These are phyloP conservation scores for Astyanax mexicanus DNA, from an alignment of 2,797 vertebrate genomes.

Conservation along the genomic window DNA sequence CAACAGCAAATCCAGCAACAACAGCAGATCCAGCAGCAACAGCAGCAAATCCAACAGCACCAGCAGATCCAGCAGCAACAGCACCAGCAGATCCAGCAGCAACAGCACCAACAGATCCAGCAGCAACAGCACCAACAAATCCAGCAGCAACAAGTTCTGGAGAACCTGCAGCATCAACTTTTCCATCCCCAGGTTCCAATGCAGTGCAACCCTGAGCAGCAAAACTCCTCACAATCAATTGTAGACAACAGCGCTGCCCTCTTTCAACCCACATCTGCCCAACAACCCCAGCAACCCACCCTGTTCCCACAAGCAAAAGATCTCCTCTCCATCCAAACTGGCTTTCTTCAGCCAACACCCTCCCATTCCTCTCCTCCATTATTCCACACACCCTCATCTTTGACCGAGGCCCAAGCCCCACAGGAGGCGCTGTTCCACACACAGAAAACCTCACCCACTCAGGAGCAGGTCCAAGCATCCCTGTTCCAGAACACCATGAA, in stretches of 20 bases:
- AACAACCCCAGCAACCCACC: constrained; percentile 84
- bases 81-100: constrained; percentile 63
- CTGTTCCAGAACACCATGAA: constrained; percentile 90
- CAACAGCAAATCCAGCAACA: too few species aligned
- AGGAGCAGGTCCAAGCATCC: constrained; percentile 90
- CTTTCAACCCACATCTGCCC: constrained; percentile 81
- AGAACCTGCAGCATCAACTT: constrained; percentile 82
- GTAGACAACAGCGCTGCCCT: constrained; percentile 84
- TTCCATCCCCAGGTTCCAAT: constrained; percentile 91
- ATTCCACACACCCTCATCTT: constrained; percentile 88
- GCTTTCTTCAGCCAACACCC: constrained; percentile 89
- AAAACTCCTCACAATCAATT: constrained; percentile 79
- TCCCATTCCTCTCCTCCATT: constrained; percentile 87
- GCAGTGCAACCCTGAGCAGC: constrained; percentile 88
- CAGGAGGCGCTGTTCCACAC: constrained; percentile 87
- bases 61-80: constrained; percentile 69
- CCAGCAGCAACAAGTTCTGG: constrained; percentile 75
- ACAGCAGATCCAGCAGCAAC: constrained; percentile 62
- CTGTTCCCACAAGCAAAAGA: constrained; percentile 92
- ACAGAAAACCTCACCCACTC: constrained; percentile 84
- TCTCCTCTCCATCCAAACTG: constrained; percentile 90
- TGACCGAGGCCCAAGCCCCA: constrained; percentile 87
- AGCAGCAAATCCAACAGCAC: too few species aligned
- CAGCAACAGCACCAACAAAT: too few species aligned
- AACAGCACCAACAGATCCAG: too few species aligned